Evolutionary conservation across 2,797 vertebrate genomes (phyloP).

Genomic region (Lepus townsendii): DNA sequence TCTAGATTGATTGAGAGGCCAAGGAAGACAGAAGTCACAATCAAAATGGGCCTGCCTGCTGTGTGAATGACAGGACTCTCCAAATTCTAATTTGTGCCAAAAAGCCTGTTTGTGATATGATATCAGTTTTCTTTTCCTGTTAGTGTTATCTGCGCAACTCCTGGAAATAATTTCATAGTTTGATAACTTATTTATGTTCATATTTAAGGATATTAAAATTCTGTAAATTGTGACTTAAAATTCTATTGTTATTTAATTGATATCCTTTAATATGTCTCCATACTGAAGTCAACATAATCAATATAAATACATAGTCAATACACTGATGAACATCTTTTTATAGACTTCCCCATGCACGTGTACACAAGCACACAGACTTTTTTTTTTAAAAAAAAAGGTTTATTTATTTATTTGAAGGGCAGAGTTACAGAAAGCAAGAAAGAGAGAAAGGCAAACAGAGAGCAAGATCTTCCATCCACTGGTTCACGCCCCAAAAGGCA

Average conservation of each 20-base stretch:
- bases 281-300: background rate
- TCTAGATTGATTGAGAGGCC: background rate
- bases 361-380: background rate
- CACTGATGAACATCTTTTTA: background rate
- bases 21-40: background rate
- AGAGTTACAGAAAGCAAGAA: too few relatives aligned
- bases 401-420: too few relatives aligned
- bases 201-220: slow-evolving; percentile 17
- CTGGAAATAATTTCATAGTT: background rate
- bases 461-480: too few relatives aligned
- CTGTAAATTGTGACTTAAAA: background rate
- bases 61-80: background rate
- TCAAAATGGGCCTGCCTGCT: background rate
- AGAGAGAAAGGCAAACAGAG: too few relatives aligned
- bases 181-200: background rate
- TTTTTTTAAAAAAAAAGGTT: too few relatives aligned
- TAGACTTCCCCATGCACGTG: background rate
- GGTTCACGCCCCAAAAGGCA: too few relatives aligned
- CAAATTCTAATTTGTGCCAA: background rate
- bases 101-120: background rate
- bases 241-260: background rate
- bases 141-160: background rate
- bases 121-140: background rate
- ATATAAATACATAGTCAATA: background rate
- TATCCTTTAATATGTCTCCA: background rate